Base-by-base conservation (phyloP, 1,140 invertebrate genomes). In the Apis florea region DNA sequence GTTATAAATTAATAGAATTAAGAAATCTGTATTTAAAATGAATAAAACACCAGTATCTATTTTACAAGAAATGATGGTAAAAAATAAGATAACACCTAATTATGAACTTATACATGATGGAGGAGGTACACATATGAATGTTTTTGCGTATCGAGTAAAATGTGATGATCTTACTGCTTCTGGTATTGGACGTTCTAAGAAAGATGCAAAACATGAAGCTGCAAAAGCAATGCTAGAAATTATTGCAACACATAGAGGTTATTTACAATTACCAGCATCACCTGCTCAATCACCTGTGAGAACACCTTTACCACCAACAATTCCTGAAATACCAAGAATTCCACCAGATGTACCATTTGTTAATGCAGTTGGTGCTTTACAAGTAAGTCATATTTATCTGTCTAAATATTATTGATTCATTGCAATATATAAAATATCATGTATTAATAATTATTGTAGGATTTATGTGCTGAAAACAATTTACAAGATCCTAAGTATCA, bases 41-140 rank as follows among this genome's bases (percentile, higher is more conserved):
- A 88, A 26, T 26, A 96, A 96, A 92, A 97, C 96, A 13, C 96
- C 96, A 31, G 96, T 96, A 56, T 96, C 96, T 79, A 95, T 96
- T 61, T 91, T 97, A 9, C 96, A 97, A 93, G 96, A 97, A 91
- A 94, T 96, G 87, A 96, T 96, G 90, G 94, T 95, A 1, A 95
- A 95, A 79, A 93, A 95, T 59, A 93, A 94, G 5, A 92, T 93
- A 47, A 94, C 94, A 10, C 96, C 96, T 3, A 95, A 95, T 83
- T 97, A 96, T 88, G 94, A 96, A 84, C 90, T 97, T 31, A 94
- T 97, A 84, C 94, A 95, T 73, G 95, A 96, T 89, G 96, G 96
- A 85, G 95, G 95, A 31, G 96, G 96, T 21, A 95, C 96, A 2
- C 96, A 97, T 90, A 94, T 96, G 78, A 96, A 96, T 72, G 94